phyloP scores from a whole-genome alignment of 2,888 invertebrate species.

The Megalurothrips usitatus region DNA sequence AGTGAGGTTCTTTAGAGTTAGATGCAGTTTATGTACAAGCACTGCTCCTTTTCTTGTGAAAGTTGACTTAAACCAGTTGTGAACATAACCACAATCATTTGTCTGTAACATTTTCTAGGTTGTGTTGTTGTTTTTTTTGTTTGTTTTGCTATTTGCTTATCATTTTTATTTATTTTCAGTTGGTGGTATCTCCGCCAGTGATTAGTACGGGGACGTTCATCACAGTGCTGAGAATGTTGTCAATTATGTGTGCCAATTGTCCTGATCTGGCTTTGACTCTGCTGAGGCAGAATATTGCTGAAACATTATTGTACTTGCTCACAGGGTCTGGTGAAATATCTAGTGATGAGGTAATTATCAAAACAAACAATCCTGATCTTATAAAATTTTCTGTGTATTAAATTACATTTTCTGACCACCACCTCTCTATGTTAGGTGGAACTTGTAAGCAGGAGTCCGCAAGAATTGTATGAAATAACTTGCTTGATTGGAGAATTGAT shows the following conservation, averaged over 20 bases:
- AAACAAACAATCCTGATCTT: neutral
- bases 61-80: constrained; percentile 12
- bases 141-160: constrained; percentile 1
- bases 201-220: constrained; percentile 94
- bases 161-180: constrained; percentile 48
- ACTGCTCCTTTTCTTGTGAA: neutral
- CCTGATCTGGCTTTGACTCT: constrained; percentile 89
- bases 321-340: constrained; percentile 69
- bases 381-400: neutral
- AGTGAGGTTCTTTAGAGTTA: neutral
- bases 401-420: neutral
- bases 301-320: constrained; percentile 88
- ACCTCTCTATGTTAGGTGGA: constrained; percentile 56
- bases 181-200: constrained; percentile 92
- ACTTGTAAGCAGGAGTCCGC: constrained; percentile 84
- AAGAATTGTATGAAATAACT: constrained; percentile 96
- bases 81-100: neutral
- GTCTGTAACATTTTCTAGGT: neutral
- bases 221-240: constrained; percentile 91
- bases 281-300: constrained; percentile 91
- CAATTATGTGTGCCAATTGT: constrained; percentile 92
- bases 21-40: no score
- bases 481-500: constrained; percentile 94
- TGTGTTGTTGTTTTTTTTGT: neutral
- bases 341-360: constrained; percentile 48